Evolutionary conservation across 1,140 invertebrate species (phyloP), one percentile per base, ranked within the genome.

Genomic region (Vollenhovia emeryi): DNA sequence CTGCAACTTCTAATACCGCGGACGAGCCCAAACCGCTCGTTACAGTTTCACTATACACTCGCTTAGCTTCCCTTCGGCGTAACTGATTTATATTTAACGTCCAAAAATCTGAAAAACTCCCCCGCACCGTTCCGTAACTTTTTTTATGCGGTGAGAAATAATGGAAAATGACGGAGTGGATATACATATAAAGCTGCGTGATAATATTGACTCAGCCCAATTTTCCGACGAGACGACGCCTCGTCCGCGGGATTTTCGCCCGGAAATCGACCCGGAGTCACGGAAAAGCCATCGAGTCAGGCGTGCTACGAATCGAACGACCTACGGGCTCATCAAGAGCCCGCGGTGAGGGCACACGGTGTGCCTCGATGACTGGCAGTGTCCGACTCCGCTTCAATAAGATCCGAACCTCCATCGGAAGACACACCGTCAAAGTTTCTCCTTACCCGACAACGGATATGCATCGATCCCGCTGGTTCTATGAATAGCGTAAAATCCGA

Each of bases 401-500:
- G 52, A 87, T 78, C 52, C 36, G 1, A 75, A 36, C 43, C 45
- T 9, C 21, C 33, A 52, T 76, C 45, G 18, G 36, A 40, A 33
- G 43, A 36, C 18, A 40, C 15, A 43, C 40, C 18, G 60, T 9
- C 36, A 64, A 24, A 66, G 21, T 73, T 75, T 71, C 74, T 80
- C 18, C 48, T 60, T 33, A 24, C 4, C 24, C 62, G 27, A 78
- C 43, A 55, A n/a, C 40, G 45, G 59, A 85, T 85, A n/a, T 27
- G 55, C 69, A 85, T 85, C 36, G 59, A 85, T 85, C 50, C 18
- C 5, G 21, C 11, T 36, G 18, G 2, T n/a, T 62, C 69, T 73
- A 73, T 71, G 33, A 73, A 86, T 84, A 74, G 52, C 24, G 62
- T 21, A 57, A 85, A 66, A 82, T 79, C 50, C 52, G 62, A 7